phyloP scores from a whole-genome alignment of 2,888 invertebrate species.

The Epirrhoe alternata region DNA sequence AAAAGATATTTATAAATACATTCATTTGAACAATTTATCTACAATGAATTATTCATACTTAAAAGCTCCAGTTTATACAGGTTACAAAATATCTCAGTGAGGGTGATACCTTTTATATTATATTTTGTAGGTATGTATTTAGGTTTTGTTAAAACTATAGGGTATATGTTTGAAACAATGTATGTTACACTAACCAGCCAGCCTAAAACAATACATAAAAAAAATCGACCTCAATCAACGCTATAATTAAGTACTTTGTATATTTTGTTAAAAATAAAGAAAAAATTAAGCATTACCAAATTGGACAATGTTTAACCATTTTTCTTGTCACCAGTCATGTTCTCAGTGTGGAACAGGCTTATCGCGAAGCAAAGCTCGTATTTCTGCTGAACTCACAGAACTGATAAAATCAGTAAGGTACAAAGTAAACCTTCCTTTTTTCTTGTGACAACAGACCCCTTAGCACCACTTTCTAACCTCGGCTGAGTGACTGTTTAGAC shows the following conservation, averaged over 20 bases:
- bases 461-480: background rate
- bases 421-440: conserved; percentile 23
- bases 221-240: too few species aligned
- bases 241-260: background rate
- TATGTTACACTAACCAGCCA: too few species aligned
- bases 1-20: background rate
- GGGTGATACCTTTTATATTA: too few species aligned
- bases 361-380: conserved; percentile 6
- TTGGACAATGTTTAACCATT: background rate
- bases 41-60: too few species aligned
- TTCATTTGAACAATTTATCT: background rate
- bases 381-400: conserved; percentile 11
- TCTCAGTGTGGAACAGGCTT: background rate
- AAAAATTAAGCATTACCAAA: background rate
- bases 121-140: too few species aligned
- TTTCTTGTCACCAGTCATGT: background rate
- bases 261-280: too few species aligned
- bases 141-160: too few species aligned
- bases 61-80: too few species aligned
- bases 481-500: too few species aligned
- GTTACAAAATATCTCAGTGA: too few species aligned
- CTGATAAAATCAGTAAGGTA: conserved; percentile 25
- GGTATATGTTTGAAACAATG: too few species aligned
- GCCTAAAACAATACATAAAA: too few species aligned
- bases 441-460: conserved; percentile 5